Conservation (phyloP, 2,797 vertebrate species). For the Thaleichthys pacificus region DNA sequence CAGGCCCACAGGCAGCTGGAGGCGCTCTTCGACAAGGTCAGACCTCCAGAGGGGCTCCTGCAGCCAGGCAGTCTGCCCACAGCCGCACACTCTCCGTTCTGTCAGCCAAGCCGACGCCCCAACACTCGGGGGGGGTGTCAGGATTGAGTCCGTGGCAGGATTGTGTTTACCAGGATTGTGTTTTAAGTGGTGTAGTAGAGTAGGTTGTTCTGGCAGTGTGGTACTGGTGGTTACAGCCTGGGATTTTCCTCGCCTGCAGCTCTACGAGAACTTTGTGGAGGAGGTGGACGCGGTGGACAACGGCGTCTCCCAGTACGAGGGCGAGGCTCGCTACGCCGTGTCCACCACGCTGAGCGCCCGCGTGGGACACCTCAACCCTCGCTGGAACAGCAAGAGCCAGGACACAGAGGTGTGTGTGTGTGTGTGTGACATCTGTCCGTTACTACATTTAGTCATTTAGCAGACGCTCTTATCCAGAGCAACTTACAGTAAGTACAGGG, state of each 20-base stretch:
- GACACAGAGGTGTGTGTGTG: constrained; percentile 82
- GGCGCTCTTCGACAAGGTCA: constrained; percentile 86
- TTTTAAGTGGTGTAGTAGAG: too few relatives aligned
- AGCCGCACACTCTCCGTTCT: not conserved
- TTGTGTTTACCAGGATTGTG: too few relatives aligned
- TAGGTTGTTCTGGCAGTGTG: too few relatives aligned
- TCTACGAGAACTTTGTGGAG: constrained; percentile 94
- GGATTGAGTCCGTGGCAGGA: too few relatives aligned
- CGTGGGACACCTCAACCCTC: constrained; percentile 86
- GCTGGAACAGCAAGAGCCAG: constrained; percentile 88
- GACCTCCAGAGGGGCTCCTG: constrained; percentile 14
- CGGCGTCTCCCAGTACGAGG: constrained; percentile 85
- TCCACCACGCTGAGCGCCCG: constrained; percentile 85
- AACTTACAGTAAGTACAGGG: too few relatives aligned
- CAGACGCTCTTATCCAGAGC: too few relatives aligned
- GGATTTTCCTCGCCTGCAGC: constrained; percentile 60
- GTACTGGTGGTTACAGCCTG: too few relatives aligned
- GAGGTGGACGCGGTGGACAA: constrained; percentile 95
- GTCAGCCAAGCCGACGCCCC: not conserved
- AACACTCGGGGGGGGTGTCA: not conserved
- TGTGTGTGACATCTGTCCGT: not conserved
- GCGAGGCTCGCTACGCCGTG: constrained; percentile 82
- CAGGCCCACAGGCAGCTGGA: constrained; percentile 76
- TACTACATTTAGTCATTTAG: too few relatives aligned
- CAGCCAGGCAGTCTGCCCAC: too few relatives aligned